Conservation (phyloP, 2,888 invertebrate species). For the Agriotes lineatus region DNA sequence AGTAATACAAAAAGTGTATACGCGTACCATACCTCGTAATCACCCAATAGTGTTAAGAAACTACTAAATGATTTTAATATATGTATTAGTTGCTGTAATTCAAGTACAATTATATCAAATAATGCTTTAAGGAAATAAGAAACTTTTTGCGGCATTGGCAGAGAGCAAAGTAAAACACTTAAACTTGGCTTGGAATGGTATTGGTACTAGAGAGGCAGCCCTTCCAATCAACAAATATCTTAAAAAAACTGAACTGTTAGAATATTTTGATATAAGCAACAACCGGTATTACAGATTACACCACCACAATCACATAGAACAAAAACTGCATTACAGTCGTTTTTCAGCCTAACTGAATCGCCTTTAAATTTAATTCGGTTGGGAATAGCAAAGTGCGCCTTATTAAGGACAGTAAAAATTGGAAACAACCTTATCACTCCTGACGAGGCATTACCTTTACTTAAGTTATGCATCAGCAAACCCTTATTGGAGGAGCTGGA, state of each 20-base stretch:
- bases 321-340: too few relatives aligned
- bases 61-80: too few relatives aligned
- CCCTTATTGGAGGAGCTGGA: slow-evolving; percentile 64
- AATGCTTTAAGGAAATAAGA: slow-evolving; percentile 58
- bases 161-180: slow-evolving; percentile 60
- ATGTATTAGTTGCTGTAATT: too few relatives aligned
- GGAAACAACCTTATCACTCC: slow-evolving; percentile 68
- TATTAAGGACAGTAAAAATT: slow-evolving; percentile 65
- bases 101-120: background rate
- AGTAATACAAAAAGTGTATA: too few relatives aligned
- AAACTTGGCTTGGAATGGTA: slow-evolving; percentile 68
- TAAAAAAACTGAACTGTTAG: slow-evolving; percentile 51
- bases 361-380: slow-evolving; percentile 61
- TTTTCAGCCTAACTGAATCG: slow-evolving; percentile 53
- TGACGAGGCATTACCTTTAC: slow-evolving; percentile 65
- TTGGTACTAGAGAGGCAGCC: slow-evolving; percentile 59
- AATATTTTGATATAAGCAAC: slow-evolving; percentile 62
- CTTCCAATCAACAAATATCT: slow-evolving; percentile 55
- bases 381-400: slow-evolving; percentile 65
- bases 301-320: too few relatives aligned
- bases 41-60: too few relatives aligned
- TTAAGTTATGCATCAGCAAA: slow-evolving; percentile 61
- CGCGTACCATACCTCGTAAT: too few relatives aligned
- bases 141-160: slow-evolving; percentile 60
- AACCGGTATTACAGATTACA: too few relatives aligned